Evolutionary conservation across 2,888 invertebrate species (phyloP), one percentile per base, ranked within the genome.

Genomic region (Standfussiana lucernea): DNA sequence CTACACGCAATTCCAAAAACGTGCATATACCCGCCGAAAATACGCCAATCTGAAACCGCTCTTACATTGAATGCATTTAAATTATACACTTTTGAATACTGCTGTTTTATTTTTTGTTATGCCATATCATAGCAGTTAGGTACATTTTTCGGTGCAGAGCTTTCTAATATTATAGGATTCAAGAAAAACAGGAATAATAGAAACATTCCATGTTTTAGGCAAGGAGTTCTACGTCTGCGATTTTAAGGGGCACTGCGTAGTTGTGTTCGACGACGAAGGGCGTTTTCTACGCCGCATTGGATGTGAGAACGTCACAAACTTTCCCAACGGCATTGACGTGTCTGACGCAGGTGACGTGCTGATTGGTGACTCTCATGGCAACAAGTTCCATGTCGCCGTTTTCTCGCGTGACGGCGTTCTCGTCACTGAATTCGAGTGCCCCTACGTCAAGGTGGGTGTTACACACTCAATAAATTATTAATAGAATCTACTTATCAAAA

Each of bases 221-320:
- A 98, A 98, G 93, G 98, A 99, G 95, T 99, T 99, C 95, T 99
- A 99, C 96, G 99, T 99, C 80, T 99, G 99, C 95, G 99, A 99
- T 96, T 99, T 99, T 95, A 99, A 99, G 96, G 99, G 99, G 72
- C 99, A 99, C 96, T 99, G 99, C 95, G 99, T 99, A 73, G 99
- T 99, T 42, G 99, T 99, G 68, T 99, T 99, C 94, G 98, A 98
- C 93, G 99, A 99, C 93, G 98, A 98, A 85, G 99, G 99, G 77
- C 98, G 98, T 84, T 99, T 99, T 96, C 96, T 99, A 91, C 98
- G 99, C 88, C 98, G 99, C 89, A 99, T 99, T 94, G 99, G 99
- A 86, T 98, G 98, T 96, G 99, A 99, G 96, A 99, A 98, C 94
- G 98, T 99, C 89, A 99, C 99, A 90, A 99, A 99, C 96, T 99